Evolutionary conservation across 2,113 vertebrate species (phyloP).

Genomic region (Dolichallabes microphthalmus): DNA sequence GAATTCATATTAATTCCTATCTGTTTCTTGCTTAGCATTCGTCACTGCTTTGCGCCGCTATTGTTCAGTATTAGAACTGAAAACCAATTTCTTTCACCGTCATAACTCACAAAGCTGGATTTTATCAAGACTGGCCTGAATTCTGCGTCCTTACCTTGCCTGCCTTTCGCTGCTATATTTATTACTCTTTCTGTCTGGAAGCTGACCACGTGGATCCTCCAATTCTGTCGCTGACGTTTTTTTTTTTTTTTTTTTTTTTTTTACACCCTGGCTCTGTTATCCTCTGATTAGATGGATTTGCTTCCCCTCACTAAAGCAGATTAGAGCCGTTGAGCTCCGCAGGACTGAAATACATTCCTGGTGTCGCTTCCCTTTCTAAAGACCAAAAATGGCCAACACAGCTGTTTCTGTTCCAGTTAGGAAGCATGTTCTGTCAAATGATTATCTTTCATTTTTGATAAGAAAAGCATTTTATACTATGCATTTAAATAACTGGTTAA

Average conservation of each 20-base stretch:
- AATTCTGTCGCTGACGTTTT: neutral
- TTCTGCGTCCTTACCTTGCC: neutral
- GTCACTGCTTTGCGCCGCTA: neutral
- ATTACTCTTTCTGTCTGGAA: neutral
- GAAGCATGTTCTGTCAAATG: neutral
- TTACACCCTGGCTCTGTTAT: neutral
- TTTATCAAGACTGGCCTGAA: neutral
- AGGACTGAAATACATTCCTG: slow-evolving; percentile 40
- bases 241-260: no score
- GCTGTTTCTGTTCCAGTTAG: neutral
- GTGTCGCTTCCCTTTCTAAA: neutral
- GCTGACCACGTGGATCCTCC: neutral
- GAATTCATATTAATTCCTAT: neutral
- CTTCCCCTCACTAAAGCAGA: slow-evolving; percentile 57
- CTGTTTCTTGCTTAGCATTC: neutral
- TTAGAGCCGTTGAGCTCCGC: slow-evolving; percentile 54
- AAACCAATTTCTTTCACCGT: neutral
- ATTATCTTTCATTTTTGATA: neutral
- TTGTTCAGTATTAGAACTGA: neutral
- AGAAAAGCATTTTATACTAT: neutral
- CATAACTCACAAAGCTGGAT: neutral
- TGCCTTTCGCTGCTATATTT: neutral
- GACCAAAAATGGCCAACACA: neutral
- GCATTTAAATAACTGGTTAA: neutral
- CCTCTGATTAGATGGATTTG: slow-evolving; percentile 58